Evolutionary conservation across 1,140 invertebrate genomes (phyloP).

Genomic region (Saccostrea echinata): DNA sequence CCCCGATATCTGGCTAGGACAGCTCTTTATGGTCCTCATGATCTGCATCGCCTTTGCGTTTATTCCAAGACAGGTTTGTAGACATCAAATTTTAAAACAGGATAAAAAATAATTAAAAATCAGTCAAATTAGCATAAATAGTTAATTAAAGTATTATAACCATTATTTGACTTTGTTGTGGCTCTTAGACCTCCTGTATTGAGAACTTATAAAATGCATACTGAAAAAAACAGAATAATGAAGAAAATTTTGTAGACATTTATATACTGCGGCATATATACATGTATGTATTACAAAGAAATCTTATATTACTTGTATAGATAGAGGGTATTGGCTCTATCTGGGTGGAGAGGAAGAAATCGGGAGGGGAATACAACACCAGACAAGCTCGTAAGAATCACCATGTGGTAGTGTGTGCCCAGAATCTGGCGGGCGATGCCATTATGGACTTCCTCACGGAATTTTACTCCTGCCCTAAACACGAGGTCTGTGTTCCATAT

Average conservation of each 20-base stretch:
- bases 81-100: not conserved
- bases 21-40: conserved; percentile 96
- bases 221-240: no score
- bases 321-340: conserved; percentile 97
- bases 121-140: no score
- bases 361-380: conserved; percentile 93
- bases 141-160: no score
- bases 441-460: conserved; percentile 99
- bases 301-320: conserved; percentile 80
- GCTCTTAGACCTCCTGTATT: no score
- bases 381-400: conserved; percentile 95
- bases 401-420: conserved; percentile 98
- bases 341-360: conserved; percentile 86
- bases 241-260: no score
- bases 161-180: no score
- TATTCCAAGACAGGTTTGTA: conserved; percentile 92
- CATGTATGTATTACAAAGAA: no score
- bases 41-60: conserved; percentile 96
- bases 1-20: conserved; percentile 97
- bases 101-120: no score
- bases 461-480: conserved; percentile 97
- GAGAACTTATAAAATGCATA: no score
- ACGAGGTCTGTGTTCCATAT: conserved; percentile 84
- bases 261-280: no score
- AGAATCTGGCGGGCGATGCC: conserved; percentile 95